phyloP scores from a whole-genome alignment of 2,888 invertebrate genomes.

The Meghimatium bilineatum region DNA sequence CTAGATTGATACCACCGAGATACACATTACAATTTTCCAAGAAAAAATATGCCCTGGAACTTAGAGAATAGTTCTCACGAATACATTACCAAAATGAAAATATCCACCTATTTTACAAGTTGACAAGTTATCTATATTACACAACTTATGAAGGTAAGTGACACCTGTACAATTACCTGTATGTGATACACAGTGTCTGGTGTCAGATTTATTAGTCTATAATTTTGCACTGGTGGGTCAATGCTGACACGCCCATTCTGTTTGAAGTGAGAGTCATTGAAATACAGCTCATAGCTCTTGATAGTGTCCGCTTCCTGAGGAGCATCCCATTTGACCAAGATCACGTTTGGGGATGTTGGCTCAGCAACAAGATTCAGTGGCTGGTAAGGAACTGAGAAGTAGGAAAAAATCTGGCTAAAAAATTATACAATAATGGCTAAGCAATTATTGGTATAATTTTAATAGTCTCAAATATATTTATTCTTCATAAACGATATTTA shows the following conservation, averaged over 20 bases:
- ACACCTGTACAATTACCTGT: slow-evolving; percentile 80
- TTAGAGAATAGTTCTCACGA: too few relatives aligned
- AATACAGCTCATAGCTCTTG: slow-evolving; percentile 95
- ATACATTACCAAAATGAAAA: too few relatives aligned
- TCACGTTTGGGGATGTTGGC: slow-evolving; percentile 85
- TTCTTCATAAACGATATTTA: too few relatives aligned
- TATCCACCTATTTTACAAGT: too few relatives aligned
- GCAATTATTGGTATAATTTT: too few relatives aligned
- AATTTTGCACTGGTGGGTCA: slow-evolving; percentile 76
- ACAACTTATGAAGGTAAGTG: too few relatives aligned
- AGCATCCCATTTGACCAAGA: slow-evolving; percentile 93
- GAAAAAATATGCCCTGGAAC: too few relatives aligned
- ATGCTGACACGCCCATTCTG: slow-evolving; percentile 72
- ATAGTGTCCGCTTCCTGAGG: slow-evolving; percentile 91
- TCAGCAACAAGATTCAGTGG: slow-evolving; percentile 89
- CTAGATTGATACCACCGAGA: too few relatives aligned
- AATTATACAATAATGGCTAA: too few relatives aligned
- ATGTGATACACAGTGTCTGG: slow-evolving; percentile 98
- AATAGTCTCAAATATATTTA: too few relatives aligned
- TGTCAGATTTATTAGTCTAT: slow-evolving; percentile 91
- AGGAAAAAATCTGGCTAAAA: too few relatives aligned
- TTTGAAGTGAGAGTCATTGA: slow-evolving; percentile 82
- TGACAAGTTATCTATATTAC: background rate
- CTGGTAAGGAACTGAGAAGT: slow-evolving; percentile 81
- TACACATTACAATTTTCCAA: too few relatives aligned